Base-by-base conservation (phyloP, 2,888 invertebrate species). In the Anagyrus pseudococci region DNA sequence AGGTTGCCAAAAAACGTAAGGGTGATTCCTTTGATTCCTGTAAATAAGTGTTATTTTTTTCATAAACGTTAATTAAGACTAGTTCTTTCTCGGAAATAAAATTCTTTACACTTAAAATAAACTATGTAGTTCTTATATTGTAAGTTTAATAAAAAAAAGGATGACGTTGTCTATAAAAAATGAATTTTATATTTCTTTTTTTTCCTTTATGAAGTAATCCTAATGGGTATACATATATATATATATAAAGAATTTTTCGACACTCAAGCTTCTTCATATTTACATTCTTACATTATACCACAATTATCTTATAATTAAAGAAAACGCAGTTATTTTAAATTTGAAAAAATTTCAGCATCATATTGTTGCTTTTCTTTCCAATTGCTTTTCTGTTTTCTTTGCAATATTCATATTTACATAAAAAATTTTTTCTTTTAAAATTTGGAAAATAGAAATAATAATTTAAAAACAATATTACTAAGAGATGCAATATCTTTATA, bases 41-140 rank as follows among this genome's bases (percentile, higher is more conserved):
- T 81, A 81, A 79, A 81, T 81, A 80, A 79, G 78, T 71, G 71
- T 75, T 75, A 73, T 62, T 70, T 71, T 72, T 73, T 70, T 71
- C 49, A 46, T 73, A 68, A 69, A 68, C 69, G 70, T 64, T 70
- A 71, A 66, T 65, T 67, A 67, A 62, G 68, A 54, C 70, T 68
- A 72, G 70, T 68, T 67, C 66, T 33, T 67, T 69, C 58, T 62
- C 67, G 63, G 52, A 59, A 61, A 54, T 67, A 61, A 53, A 68
- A 69, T 68, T 71, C 72, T 77, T 77, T 77, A 75, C 69, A 69
- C 73, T 74, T 77, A 77, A 73, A 77, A 73, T 70, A 74, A 75
- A 76, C 73, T 70, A 76, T 79, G 78, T 79, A 80, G 77, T 77
- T 79, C 77, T 73, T 74, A 74, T 72, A 75, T 75, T 74, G 71